Percentiles rank a stretch among this genome's conserved stretches.
These are phyloP conservation scores for Coryphaenoides rupestris DNA, from an alignment of 2,113 vertebrate genomes.

Conservation along the genomic window DNA sequence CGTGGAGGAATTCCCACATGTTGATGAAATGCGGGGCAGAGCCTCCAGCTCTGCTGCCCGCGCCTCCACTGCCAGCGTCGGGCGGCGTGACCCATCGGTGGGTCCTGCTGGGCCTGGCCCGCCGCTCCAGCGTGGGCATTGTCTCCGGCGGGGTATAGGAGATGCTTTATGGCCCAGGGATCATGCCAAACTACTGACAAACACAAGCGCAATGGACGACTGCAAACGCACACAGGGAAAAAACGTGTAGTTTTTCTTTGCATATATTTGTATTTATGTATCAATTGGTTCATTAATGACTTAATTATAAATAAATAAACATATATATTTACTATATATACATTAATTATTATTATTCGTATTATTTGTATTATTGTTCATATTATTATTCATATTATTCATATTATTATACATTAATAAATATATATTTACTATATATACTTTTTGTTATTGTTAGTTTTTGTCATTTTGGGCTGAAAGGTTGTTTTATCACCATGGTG, in stretches of 20 bases:
- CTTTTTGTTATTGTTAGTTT: no score
- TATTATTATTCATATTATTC: no score
- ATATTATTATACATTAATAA: no score
- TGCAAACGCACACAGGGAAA: background rate
- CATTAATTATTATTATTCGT: no score
- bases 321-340: no score
- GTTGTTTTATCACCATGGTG: no score
- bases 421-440: no score
- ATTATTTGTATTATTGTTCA: no score
- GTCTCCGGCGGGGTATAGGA: background rate
- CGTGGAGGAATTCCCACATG: slow-evolving; percentile 68
- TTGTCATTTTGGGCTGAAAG: no score
- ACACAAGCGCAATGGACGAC: slow-evolving; percentile 4
- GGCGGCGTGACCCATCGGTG: slow-evolving; percentile 18
- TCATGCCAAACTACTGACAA: slow-evolving; percentile 17
- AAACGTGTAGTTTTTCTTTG: background rate
- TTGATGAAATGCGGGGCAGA: slow-evolving; percentile 60
- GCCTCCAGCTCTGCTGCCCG: slow-evolving; percentile 33
- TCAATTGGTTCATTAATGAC: background rate
- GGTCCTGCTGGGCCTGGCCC: background rate
- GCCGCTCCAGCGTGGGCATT: slow-evolving; percentile 12
- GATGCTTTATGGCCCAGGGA: slow-evolving; percentile 1
- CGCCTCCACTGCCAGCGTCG: slow-evolving; percentile 19
- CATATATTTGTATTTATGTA: background rate
- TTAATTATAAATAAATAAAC: no score